These are phyloP conservation scores for Dasysyrphus albostriatus DNA, from an alignment of 2,888 invertebrate species.

Conservation along the genomic window DNA sequence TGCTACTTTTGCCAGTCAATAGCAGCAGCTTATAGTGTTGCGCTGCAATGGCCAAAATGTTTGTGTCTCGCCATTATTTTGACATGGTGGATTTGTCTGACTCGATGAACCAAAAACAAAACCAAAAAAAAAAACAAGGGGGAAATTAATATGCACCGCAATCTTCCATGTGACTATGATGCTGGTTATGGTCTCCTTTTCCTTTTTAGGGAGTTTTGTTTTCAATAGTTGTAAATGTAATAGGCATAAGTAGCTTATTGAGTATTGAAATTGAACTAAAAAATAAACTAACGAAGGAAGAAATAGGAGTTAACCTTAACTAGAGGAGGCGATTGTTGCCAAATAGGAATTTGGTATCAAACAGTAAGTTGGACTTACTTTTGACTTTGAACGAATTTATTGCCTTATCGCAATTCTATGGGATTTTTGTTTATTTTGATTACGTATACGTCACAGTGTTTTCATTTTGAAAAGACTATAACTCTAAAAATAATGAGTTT, in stretches of 20 bases:
- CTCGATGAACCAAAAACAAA: constrained; percentile 8
- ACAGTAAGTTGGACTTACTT: constrained; percentile 44
- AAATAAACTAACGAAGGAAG: constrained; percentile 32
- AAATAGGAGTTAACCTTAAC: constrained; percentile 8
- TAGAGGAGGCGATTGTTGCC: constrained; percentile 5
- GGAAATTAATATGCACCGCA: constrained; percentile 55
- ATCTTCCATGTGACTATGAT: constrained; percentile 32
- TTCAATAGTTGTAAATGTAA: constrained; percentile 18
- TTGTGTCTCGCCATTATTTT: constrained; percentile 57
- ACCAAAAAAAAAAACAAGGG: constrained; percentile 15
- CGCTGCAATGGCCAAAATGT: constrained; percentile 17
- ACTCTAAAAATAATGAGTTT: not conserved
- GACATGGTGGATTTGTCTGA: constrained; percentile 45
- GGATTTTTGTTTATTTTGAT: constrained; percentile 20
- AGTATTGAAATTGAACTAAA: constrained; percentile 43
- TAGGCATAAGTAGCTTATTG: constrained; percentile 27
- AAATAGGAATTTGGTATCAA: constrained; percentile 25
- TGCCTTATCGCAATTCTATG: constrained; percentile 17
- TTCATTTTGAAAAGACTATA: not conserved
- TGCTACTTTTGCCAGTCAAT: not conserved
- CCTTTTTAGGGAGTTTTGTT: too few relatives aligned
- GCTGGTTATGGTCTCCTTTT: constrained; percentile 9
- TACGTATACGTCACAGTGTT: constrained; percentile 60
- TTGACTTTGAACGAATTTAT: constrained; percentile 50
- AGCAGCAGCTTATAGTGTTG: constrained; percentile 37